Evolutionary conservation across 2,888 invertebrate species (phyloP).

Genomic region (Seira musarum): DNA sequence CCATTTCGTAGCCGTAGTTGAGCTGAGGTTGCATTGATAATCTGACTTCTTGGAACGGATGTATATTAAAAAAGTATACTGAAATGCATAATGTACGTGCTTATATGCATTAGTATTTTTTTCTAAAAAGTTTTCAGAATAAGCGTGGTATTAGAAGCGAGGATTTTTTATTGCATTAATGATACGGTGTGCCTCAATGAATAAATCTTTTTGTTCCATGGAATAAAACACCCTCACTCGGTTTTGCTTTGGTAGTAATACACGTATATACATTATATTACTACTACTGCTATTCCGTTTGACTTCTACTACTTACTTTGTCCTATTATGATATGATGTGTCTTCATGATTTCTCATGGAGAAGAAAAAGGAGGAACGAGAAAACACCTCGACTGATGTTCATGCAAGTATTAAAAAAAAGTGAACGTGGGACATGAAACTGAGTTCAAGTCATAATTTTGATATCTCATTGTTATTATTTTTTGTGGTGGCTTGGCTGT

Average conservation of each 20-base stretch:
- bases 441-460: slow-evolving; percentile 12
- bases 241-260: no score
- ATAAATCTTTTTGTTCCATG: neutral
- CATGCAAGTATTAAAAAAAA: slow-evolving; percentile 19
- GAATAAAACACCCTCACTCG: neutral
- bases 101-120: neutral
- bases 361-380: slow-evolving; percentile 15
- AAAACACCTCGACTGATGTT: slow-evolving; percentile 32
- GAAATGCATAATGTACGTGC: neutral
- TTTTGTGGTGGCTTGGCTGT: neutral
- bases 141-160: neutral
- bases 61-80: neutral
- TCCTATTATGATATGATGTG: no score
- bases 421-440: slow-evolving; percentile 11
- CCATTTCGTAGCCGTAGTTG: slow-evolving; percentile 5
- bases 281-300: neutral
- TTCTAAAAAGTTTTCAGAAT: neutral
- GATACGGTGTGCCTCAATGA: slow-evolving; percentile 11
- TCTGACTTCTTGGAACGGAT: neutral
- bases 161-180: slow-evolving; percentile 18
- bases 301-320: no score
- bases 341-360: slow-evolving; percentile 32
- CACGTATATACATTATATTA: no score
- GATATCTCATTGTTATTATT: slow-evolving; percentile 21
- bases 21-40: slow-evolving; percentile 13